Conservation (phyloP, 1,140 invertebrate genomes). For the Agrypnia vestita region DNA sequence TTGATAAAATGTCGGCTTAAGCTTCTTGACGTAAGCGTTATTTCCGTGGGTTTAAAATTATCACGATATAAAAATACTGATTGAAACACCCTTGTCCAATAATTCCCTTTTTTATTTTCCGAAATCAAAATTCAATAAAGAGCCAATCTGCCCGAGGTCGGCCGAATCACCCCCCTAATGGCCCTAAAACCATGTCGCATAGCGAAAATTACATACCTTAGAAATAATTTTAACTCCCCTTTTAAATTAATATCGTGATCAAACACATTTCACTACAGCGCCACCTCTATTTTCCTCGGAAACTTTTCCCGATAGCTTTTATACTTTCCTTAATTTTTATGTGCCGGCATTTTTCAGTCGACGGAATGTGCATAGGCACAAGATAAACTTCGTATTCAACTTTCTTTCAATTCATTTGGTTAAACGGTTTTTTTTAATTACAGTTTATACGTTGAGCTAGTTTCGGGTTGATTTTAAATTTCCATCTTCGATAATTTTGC, state of each 20-base stretch:
- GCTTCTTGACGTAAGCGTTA: neutral
- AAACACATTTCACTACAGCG: conserved; percentile 44
- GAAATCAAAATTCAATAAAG: conserved; percentile 43
- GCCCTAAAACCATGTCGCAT: conserved; percentile 41
- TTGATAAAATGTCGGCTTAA: too few relatives aligned
- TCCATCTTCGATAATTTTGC: too few relatives aligned
- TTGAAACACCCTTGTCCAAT: neutral
- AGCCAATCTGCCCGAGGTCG: conserved; percentile 13
- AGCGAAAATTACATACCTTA: conserved; percentile 50
- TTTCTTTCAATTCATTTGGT: too few relatives aligned
- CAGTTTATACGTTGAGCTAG: too few relatives aligned
- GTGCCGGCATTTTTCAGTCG: conserved; percentile 8
- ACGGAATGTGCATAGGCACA: neutral
- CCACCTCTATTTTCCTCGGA: conserved; percentile 13
- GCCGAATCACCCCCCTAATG: conserved; percentile 18
- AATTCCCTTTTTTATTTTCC: conserved; percentile 32
- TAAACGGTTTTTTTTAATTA: too few relatives aligned
- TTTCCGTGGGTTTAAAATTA: conserved; percentile 18
- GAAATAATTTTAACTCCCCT: conserved; percentile 44
- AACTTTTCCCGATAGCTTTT: conserved; percentile 4
- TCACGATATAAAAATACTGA: conserved; percentile 27
- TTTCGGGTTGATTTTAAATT: too few relatives aligned
- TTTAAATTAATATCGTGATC: conserved; percentile 55
- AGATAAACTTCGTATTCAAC: too few relatives aligned
- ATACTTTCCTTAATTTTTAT: conserved; percentile 23